Evolutionary conservation across 2,113 vertebrate species (phyloP).

Genomic region (Heliornis fulica): DNA sequence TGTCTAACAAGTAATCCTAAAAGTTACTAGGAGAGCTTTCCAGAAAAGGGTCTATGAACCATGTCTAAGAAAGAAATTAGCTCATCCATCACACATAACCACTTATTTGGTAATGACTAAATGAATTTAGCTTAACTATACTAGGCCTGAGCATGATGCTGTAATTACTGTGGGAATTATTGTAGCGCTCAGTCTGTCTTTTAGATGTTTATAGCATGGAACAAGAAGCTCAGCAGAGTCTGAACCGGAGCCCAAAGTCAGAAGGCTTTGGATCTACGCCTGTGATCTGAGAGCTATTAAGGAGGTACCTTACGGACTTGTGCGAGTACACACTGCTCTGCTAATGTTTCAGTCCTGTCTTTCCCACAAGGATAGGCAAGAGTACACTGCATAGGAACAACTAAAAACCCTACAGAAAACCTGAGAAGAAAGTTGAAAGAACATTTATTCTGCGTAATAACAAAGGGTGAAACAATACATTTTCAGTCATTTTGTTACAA

Average conservation of each 20-base stretch:
- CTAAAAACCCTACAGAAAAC: background rate
- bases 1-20: background rate
- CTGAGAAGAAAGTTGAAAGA: background rate
- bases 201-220: background rate
- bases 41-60: slow-evolving; percentile 10
- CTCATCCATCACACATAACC: background rate
- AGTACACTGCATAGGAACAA: background rate
- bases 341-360: background rate
- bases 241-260: background rate
- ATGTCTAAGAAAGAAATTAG: background rate
- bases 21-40: slow-evolving; percentile 33
- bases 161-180: slow-evolving; percentile 21
- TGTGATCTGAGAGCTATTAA: background rate
- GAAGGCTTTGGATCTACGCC: background rate
- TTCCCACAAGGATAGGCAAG: background rate
- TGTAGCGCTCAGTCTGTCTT: background rate
- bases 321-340: background rate
- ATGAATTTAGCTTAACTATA: slow-evolving; percentile 22
- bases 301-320: background rate
- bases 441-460: background rate
- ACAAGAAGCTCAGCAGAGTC: background rate
- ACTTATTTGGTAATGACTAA: slow-evolving; percentile 7
- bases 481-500: background rate
- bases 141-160: background rate
- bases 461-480: background rate